These are phyloP conservation scores for Drosophila navojoa DNA, from an alignment of 1,140 invertebrate species.

Conservation along the genomic window DNA sequence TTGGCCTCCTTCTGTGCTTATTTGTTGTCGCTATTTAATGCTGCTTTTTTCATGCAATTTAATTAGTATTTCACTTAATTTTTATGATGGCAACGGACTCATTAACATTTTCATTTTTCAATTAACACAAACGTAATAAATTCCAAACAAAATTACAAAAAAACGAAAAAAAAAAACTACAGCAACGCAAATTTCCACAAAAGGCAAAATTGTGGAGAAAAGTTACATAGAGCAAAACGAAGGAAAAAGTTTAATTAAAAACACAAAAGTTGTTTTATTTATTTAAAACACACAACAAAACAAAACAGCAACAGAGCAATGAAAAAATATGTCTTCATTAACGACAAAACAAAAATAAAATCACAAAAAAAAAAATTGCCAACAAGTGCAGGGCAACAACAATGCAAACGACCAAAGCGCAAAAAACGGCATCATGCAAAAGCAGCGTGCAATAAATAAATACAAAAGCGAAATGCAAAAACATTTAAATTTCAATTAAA, in stretches of 20 bases:
- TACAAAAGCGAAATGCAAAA: conserved; percentile 73
- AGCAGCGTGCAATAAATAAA: conserved; percentile 70
- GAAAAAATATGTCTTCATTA: conserved; percentile 82
- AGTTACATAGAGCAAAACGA: conserved; percentile 49
- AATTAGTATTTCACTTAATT: conserved; percentile 79
- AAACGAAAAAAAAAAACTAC: conserved; percentile 40
- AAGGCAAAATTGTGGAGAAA: conserved; percentile 24
- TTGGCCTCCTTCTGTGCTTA: neutral
- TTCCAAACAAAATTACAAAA: conserved; percentile 56
- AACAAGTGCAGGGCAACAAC: conserved; percentile 63
- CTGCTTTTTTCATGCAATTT: conserved; percentile 58
- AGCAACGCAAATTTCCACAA: conserved; percentile 14
- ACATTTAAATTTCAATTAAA: conserved; percentile 82
- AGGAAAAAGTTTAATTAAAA: conserved; percentile 80
- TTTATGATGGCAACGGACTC: conserved; percentile 72
- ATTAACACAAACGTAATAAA: conserved; percentile 83
- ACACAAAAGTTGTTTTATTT: conserved; percentile 82
- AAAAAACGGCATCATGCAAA: conserved; percentile 33
- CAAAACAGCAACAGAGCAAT: conserved; percentile 46
- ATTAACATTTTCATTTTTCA: conserved; percentile 83
- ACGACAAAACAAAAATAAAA: conserved; percentile 57
- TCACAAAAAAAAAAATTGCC: neutral
- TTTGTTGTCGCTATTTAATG: neutral
- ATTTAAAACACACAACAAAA: conserved; percentile 60
- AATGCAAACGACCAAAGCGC: conserved; percentile 52